phyloP scores from a whole-genome alignment of 2,113 vertebrate genomes.

The Fregata magnificens region DNA sequence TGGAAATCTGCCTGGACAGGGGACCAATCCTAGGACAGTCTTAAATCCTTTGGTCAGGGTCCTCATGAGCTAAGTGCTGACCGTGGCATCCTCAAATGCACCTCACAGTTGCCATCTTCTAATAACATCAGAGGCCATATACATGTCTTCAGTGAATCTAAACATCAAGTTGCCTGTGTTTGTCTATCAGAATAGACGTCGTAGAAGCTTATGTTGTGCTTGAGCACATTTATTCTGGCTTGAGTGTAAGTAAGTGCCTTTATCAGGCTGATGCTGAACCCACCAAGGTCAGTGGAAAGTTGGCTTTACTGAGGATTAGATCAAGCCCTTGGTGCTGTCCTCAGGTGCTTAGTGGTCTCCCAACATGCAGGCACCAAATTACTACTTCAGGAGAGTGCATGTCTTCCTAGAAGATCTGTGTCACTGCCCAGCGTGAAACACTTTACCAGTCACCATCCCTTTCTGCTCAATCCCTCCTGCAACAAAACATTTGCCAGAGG shows the following conservation, averaged over 20 bases:
- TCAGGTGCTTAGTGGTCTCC: not conserved
- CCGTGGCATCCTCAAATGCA: not conserved
- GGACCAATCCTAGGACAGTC: not conserved
- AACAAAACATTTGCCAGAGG: not conserved
- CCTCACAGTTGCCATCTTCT: not conserved
- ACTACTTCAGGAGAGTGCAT: not conserved
- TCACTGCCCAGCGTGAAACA: not conserved
- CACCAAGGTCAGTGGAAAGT: not conserved
- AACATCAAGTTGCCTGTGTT: not conserved
- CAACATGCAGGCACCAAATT: not conserved
- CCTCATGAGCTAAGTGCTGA: not conserved
- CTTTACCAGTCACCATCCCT: not conserved
- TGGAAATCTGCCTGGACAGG: not conserved
- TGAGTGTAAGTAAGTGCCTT: not conserved
- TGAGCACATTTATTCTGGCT: not conserved
- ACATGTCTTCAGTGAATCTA: not conserved
- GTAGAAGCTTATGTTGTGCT: not conserved
- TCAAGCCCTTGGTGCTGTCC: not conserved
- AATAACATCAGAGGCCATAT: not conserved
- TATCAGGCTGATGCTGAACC: not conserved
- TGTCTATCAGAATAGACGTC: not conserved
- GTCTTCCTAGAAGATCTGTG: not conserved
- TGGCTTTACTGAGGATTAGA: not conserved
- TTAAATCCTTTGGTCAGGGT: not conserved
- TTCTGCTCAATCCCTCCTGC: not conserved